Evolutionary conservation across 2,113 vertebrate genomes (phyloP).

Genomic region (Oreochromis spilurus): DNA sequence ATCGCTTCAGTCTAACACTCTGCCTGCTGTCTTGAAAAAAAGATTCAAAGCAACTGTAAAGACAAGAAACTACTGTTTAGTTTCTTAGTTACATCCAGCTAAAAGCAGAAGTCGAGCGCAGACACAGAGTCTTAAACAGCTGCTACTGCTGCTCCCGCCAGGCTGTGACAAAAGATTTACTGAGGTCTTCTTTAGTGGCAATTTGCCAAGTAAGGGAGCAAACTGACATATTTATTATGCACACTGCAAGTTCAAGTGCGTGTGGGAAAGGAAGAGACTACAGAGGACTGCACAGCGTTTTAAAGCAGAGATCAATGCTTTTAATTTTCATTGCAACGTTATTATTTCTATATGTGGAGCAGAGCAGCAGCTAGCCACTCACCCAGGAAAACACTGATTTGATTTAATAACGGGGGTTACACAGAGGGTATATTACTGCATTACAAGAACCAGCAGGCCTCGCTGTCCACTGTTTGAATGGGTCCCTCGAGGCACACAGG

Average conservation of each 20-base stretch:
- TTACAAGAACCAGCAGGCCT: background rate
- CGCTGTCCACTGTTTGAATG: slow-evolving; percentile 33
- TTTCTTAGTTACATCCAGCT: background rate
- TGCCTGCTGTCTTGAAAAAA: background rate
- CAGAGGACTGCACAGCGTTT: background rate
- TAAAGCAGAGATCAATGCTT: background rate
- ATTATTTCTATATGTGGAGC: background rate
- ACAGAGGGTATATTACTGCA: background rate
- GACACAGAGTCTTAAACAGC: background rate
- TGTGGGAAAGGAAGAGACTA: background rate
- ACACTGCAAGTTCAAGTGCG: background rate
- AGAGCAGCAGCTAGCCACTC: background rate
- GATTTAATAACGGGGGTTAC: background rate
- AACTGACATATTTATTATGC: background rate
- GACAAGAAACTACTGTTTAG: background rate
- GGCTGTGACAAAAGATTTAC: background rate
- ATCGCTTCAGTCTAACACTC: background rate
- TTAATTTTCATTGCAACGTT: background rate
- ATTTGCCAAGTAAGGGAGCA: background rate
- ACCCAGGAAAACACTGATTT: background rate
- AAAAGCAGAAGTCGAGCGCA: background rate
- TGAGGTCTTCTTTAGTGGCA: background rate
- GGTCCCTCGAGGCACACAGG: slow-evolving; percentile 28
- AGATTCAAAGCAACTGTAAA: background rate
- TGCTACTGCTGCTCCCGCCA: background rate